Evolutionary conservation across 2,888 invertebrate species (phyloP), one percentile per base, ranked within the genome.

Genomic region (Melanotus villosus): DNA sequence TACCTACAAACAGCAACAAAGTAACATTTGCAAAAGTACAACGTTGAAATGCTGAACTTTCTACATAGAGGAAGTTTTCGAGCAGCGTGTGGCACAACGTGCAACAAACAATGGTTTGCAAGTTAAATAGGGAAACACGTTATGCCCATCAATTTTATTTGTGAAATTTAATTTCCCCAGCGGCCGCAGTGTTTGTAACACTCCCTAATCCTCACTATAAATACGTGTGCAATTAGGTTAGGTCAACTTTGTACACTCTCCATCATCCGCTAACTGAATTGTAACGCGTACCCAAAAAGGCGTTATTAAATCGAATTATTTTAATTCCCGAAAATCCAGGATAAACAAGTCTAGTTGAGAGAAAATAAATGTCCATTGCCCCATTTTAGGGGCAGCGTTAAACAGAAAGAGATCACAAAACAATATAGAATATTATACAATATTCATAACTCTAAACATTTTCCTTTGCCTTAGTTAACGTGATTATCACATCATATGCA

Each of bases 91-190:
- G 36, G 56, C 56, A 36, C 23, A 56, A 62, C 50, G 45, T 69
- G 43, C 43, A 69, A 32, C 64, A 43, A 69, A 69, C 63, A 68
- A 64, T 52, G 57, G 62, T 56, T 62, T 62, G 36, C 54, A 62
- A 65, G 57, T 69, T 47, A 65, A 65, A 52, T 26, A 64, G 68
- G 60, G 67, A 56, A 70, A 74, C 74, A 71, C 72, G 74, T 73
- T 74, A 72, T 66, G 71, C 72, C 71, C 72, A 74, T 74, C 74
- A 74, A 74, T 73, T 73, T 73, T 66, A 73, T 74, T 73, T 73
- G 72, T 71, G 67, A 73, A 74, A 71, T 74, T 74, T 71, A 73
- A 73, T 74, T 74, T 71, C 71, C 69, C 69, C 47, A 50, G 66
- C 63, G 69, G 60, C 65, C 34, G 52, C 69, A 58, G 58, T 69